A percentile compares a stretch with the other conserved stretches of the same genome.
Evolutionary conservation across 2,888 invertebrate species (phyloP).

Genomic region (Cataglyphis albicans): DNA sequence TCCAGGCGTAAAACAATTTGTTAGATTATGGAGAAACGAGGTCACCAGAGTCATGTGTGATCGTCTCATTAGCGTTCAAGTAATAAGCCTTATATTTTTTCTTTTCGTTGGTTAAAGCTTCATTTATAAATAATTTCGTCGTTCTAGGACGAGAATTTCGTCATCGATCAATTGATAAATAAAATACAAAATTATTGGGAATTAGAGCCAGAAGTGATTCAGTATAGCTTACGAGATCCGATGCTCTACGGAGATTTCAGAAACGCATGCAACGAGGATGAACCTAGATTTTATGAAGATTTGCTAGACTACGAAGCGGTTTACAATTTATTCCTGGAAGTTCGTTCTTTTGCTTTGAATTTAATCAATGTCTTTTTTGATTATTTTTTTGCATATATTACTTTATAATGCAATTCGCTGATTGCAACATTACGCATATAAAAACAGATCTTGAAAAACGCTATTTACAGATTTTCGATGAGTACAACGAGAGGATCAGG

Average conservation of each 20-base stretch:
- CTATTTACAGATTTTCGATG: constrained; percentile 86
- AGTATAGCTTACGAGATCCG: constrained; percentile 93
- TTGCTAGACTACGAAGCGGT: constrained; percentile 95
- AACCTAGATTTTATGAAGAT: constrained; percentile 94
- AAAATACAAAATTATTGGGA: constrained; percentile 88
- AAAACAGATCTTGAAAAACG: not conserved
- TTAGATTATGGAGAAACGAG: constrained; percentile 97
- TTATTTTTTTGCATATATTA: not conserved
- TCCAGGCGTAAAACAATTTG: constrained; percentile 89
- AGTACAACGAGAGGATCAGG: constrained; percentile 92
- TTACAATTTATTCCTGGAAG: constrained; percentile 95
- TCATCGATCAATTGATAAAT: constrained; percentile 88
- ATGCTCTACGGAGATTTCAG: constrained; percentile 95
- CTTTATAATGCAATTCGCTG: not conserved
- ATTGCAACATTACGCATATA: not conserved
- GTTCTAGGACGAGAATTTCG: constrained; percentile 89
- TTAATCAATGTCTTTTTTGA: not conserved
- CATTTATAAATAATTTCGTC: not conserved
- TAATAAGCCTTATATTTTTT: constrained; percentile 76
- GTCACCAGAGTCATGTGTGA: constrained; percentile 95
- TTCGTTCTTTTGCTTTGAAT: constrained; percentile 79
- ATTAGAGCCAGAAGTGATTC: constrained; percentile 86
- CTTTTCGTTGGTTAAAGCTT: not conserved
- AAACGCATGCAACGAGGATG: constrained; percentile 93
- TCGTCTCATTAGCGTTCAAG: constrained; percentile 91